phyloP scores from a whole-genome alignment of 2,888 invertebrate species.

The Empis stercorea region DNA sequence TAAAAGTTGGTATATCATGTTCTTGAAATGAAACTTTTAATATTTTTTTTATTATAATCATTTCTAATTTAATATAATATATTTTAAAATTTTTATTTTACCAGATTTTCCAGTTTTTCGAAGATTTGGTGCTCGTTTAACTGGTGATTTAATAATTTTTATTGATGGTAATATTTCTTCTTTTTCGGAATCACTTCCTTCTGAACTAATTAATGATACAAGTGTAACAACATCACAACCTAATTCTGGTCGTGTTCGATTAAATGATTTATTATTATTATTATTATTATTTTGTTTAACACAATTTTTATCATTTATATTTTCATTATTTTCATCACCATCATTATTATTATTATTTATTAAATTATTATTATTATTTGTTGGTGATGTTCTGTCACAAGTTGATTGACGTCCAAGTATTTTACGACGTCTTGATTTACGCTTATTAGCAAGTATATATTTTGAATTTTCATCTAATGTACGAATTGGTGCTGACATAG shows the following conservation, averaged over 20 bases:
- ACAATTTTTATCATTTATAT: conserved; percentile 2
- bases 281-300: conserved; percentile 20
- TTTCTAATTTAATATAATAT: too few relatives aligned
- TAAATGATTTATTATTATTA: conserved; percentile 10
- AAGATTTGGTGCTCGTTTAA: conserved; percentile 24
- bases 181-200: conserved; percentile 49
- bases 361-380: conserved; percentile 7
- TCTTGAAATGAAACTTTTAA: conserved; percentile 36
- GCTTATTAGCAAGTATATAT: conserved; percentile 23
- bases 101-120: conserved; percentile 36
- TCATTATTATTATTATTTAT: conserved; percentile 2
- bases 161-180: conserved; percentile 26
- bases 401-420: conserved; percentile 13
- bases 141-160: not conserved
- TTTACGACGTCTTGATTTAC: conserved; percentile 27
- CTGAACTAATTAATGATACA: conserved; percentile 53
- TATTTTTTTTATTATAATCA: too few relatives aligned
- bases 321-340: conserved; percentile 1
- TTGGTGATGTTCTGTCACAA: conserved; percentile 18
- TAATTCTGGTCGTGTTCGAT: conserved; percentile 27
- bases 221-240: conserved; percentile 45
- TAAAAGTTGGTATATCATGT: conserved; percentile 29
- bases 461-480: conserved; percentile 22
- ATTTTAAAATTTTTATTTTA: conserved; percentile 12
- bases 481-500: conserved; percentile 37